Conservation (phyloP, 1,140 invertebrate species). For the Gyrodactylus bullatarudis region DNA sequence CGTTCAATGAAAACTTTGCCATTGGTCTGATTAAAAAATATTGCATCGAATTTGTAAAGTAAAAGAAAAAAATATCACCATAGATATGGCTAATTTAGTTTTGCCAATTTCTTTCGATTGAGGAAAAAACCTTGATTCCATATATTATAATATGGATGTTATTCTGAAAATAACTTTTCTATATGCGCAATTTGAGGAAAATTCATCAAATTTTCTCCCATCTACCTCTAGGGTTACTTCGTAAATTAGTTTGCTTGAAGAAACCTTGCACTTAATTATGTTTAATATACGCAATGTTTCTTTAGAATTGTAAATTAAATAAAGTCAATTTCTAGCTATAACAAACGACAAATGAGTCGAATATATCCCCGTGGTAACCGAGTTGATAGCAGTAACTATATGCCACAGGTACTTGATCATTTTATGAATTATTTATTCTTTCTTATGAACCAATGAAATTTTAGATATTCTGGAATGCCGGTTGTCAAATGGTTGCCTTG, state of each 20-base stretch:
- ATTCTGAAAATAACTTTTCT: too few relatives aligned
- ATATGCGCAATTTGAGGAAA: too few relatives aligned
- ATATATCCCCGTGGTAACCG: slow-evolving; percentile 94
- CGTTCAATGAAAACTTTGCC: slow-evolving; percentile 76
- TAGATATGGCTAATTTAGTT: too few relatives aligned
- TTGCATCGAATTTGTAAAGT: slow-evolving; percentile 87
- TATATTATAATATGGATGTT: too few relatives aligned
- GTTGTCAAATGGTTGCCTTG: slow-evolving; percentile 97
- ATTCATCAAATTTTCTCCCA: too few relatives aligned
- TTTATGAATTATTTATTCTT: too few relatives aligned
- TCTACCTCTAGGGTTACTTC: too few relatives aligned
- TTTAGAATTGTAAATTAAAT: background rate
- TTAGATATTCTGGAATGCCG: slow-evolving; percentile 84
- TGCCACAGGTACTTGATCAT: slow-evolving; percentile 73
- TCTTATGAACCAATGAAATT: background rate
- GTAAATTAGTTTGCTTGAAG: too few relatives aligned
- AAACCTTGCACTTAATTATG: too few relatives aligned
- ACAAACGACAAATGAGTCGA: slow-evolving; percentile 31
- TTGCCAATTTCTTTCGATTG: too few relatives aligned
- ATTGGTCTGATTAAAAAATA: slow-evolving; percentile 68
- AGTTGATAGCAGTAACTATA: slow-evolving; percentile 94
- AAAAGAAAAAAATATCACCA: too few relatives aligned
- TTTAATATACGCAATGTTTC: background rate
- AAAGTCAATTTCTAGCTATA: slow-evolving; percentile 9
- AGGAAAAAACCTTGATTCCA: too few relatives aligned